Base-by-base conservation (phyloP, 2,888 invertebrate genomes). In the Ennomos erosarius region DNA sequence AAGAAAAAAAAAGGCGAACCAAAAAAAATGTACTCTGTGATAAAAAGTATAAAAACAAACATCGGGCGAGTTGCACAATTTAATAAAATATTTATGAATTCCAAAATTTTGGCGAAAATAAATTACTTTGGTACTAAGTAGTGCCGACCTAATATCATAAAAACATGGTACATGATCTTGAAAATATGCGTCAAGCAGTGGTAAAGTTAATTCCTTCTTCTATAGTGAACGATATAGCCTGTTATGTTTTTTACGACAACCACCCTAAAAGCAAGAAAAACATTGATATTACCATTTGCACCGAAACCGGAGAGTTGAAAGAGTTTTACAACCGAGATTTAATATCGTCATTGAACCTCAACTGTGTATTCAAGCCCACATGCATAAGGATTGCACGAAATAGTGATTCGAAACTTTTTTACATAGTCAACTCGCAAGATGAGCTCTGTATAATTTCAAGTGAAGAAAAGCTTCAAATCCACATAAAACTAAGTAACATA, bases 211-310 rank as follows among this genome's bases (percentile, higher is more conserved):
- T 91, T 38, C 90, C 90, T 9, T 64, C 74, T 10, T 75, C 82
- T 11, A 51, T 85, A 38, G 4, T 82, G 9, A 75, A 75, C 34
- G 81, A 86, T 12, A 74, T 86, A 8, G 47, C 68, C 36, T 84
- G 88, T 74, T 91, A 83, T 62, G 78, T 76, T 1, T 82, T 90
- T 26, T 86, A 85, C 63, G 90, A 91, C 62, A 65, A 84, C 39
- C 88, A 91, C 65, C 90, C 91, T 8, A 71, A 68, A 54, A 82
- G 82, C 53, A 48, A 62, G 9, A 82, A 72, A 49, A 59, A 58
- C 10, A 71, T 87, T 56, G 91, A 92, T 69, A 65, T 92, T 49
- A 77, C 72, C 12, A 55, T 90, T 61, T 86, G 85, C 60, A 87
- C 88, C 1, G 68, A 66, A 54, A 65, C 65, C 8, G 85, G 86